Conservation (phyloP, 1,140 invertebrate genomes). For the Tetramorium alpestre region DNA sequence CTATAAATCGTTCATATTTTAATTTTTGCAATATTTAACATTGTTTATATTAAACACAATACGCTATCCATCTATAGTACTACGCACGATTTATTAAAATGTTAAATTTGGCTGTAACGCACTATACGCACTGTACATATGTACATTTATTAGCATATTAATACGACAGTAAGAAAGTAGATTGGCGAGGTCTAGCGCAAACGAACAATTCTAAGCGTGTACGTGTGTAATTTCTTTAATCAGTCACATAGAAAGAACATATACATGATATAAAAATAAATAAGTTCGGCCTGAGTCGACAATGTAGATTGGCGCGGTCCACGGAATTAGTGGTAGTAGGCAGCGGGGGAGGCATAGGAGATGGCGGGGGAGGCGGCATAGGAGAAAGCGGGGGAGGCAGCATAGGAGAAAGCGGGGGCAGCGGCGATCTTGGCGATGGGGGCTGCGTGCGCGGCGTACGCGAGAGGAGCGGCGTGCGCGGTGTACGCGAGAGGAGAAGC, state of each 20-base stretch:
- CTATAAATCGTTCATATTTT: not conserved
- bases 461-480: not conserved
- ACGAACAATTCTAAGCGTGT: not conserved
- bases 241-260: slow-evolving; percentile 56
- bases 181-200: not conserved
- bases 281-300: slow-evolving; percentile 71
- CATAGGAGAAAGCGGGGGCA: slow-evolving; percentile 49
- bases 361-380: slow-evolving; percentile 45
- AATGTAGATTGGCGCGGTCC: slow-evolving; percentile 44
- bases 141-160: not conserved
- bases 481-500: slow-evolving; percentile 63
- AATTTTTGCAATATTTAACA: not conserved
- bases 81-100: not conserved
- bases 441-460: slow-evolving; percentile 62
- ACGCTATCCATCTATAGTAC: not conserved
- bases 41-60: not conserved
- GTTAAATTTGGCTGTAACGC: no score
- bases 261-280: slow-evolving; percentile 70
- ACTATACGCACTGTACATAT: not conserved
- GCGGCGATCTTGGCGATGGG: slow-evolving; percentile 55
- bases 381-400: slow-evolving; percentile 40
- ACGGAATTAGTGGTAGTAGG: slow-evolving; percentile 66
- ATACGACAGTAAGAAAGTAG: not conserved
- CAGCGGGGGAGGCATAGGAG: slow-evolving; percentile 42
- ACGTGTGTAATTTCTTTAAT: slow-evolving; percentile 69